Evolutionary conservation across 2,113 vertebrate genomes (phyloP).

Genomic region (Petrocephalus microphthalmus): DNA sequence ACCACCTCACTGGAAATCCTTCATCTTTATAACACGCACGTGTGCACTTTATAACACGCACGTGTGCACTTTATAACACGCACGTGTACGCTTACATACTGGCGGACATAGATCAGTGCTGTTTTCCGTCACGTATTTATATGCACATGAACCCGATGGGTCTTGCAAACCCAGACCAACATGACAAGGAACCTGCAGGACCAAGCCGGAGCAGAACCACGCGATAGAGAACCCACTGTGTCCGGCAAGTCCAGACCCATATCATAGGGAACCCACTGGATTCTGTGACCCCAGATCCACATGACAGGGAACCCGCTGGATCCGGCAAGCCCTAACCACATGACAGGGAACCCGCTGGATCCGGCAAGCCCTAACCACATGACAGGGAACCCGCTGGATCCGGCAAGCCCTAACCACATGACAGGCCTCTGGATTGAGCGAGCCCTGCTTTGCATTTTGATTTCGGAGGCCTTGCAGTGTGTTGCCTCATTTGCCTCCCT

Average conservation of each 20-base stretch:
- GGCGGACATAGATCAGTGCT: not conserved
- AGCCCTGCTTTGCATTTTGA: conserved; percentile 66
- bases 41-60: no score
- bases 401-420: conserved; percentile 62
- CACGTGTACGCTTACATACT: not conserved
- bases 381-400: conserved; percentile 62
- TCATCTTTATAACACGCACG: not conserved
- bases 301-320: conserved; percentile 61
- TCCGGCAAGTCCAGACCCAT: not conserved
- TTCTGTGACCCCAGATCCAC: conserved; percentile 40
- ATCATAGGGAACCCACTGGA: not conserved
- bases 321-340: conserved; percentile 50
- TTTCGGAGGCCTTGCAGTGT: conserved; percentile 66
- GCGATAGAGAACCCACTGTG: conserved; percentile 29
- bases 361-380: conserved; percentile 62
- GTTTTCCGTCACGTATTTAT: not conserved
- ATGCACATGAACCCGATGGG: not conserved
- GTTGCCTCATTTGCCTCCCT: conserved; percentile 57
- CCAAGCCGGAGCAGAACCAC: not conserved
- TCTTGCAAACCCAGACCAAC: not conserved
- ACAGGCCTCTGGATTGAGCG: conserved; percentile 57
- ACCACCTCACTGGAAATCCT: not conserved
- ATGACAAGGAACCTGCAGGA: not conserved
- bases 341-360: conserved; percentile 54
- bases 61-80: not conserved